Conservation (phyloP, 2,113 vertebrate species). For the Pungitius pungitius region DNA sequence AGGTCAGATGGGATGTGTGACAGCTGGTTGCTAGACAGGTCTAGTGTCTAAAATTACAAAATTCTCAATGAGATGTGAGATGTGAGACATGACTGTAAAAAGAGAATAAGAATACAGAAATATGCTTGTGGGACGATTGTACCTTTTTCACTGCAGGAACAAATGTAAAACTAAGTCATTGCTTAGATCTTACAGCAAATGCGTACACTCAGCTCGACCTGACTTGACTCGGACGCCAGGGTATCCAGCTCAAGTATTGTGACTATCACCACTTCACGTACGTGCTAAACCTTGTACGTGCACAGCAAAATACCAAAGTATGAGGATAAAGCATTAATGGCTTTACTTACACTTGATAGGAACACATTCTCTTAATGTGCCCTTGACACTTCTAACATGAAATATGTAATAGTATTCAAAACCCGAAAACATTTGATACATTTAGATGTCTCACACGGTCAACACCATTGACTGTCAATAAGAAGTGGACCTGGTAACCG, state of each 20-base stretch:
- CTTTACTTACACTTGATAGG: background rate
- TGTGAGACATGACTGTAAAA: too few species aligned
- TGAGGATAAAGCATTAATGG: background rate
- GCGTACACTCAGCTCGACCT: background rate
- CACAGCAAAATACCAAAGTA: background rate
- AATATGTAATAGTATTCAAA: background rate
- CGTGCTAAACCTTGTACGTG: background rate
- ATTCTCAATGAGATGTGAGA: too few species aligned
- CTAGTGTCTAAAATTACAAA: slow-evolving; percentile 84
- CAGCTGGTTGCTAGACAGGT: slow-evolving; percentile 91
- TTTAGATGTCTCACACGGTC: background rate
- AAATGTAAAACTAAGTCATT: background rate
- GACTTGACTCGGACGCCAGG: background rate
- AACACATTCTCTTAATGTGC: background rate
- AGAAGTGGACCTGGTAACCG: background rate
- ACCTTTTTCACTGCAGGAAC: background rate
- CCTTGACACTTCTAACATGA: background rate
- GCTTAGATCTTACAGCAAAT: background rate
- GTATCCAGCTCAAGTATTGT: background rate
- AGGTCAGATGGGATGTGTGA: slow-evolving; percentile 89
- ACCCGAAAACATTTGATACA: background rate
- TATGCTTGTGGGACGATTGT: background rate
- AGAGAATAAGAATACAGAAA: background rate
- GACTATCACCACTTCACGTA: background rate
- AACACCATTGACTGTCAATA: background rate